Percentiles rank a stretch among this genome's conserved stretches.
Conservation (phyloP, 1,140 invertebrate genomes). For the Achatina immaculata region DNA sequence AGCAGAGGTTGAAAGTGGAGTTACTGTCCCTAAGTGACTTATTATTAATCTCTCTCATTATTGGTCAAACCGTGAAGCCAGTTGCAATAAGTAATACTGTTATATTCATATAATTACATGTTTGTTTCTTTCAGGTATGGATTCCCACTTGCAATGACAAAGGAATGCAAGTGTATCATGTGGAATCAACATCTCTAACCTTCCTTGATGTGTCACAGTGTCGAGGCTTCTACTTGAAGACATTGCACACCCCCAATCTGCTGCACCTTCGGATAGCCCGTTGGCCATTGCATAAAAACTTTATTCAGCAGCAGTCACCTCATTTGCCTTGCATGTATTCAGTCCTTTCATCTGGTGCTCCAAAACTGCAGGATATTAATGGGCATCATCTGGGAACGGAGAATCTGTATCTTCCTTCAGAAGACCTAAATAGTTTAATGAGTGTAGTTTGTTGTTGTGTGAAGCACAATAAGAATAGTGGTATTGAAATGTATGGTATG, state of each 20-base stretch:
- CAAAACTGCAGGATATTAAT: slow-evolving; percentile 21
- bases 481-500: slow-evolving; percentile 32
- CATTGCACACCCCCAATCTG: slow-evolving; percentile 5
- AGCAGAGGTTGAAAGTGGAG: no score
- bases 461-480: neutral
- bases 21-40: no score
- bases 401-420: neutral
- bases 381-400: neutral
- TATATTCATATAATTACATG: no score
- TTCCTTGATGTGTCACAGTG: slow-evolving; percentile 14
- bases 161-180: neutral
- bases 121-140: slow-evolving; percentile 15
- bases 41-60: no score
- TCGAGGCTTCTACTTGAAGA: slow-evolving; percentile 11
- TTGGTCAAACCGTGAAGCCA: no score
- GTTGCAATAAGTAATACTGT: no score
- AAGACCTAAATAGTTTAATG: neutral
- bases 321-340: slow-evolving; percentile 7
- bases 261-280: neutral
- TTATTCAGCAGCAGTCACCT: neutral
- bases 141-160: neutral
- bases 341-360: slow-evolving; percentile 9
- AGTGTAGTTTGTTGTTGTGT: slow-evolving; percentile 16
- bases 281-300: neutral
- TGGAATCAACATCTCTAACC: slow-evolving; percentile 10